Base-by-base conservation (phyloP, 2,888 invertebrate genomes). In the Dolomedes plantarius region DNA sequence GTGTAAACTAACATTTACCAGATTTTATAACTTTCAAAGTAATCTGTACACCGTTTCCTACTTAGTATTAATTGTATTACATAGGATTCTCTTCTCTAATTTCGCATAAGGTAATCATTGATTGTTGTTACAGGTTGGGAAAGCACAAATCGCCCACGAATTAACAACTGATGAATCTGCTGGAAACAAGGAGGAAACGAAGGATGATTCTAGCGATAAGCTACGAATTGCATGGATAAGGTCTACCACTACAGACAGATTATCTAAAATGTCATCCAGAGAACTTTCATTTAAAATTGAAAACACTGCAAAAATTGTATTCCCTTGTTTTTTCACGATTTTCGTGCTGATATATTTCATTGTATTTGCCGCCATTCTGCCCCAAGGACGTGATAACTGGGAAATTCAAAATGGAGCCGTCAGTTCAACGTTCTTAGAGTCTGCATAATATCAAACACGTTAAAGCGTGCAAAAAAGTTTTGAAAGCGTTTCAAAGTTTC, bases 301-400 rank as follows among this genome's bases (percentile, higher is more conserved):
- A 93, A 97, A 97, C 90, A 96, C 97, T 91, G 96, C 97, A 87
- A 94, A 97, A 92, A 96, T 97, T 92, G 96, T 96, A 90, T 97
- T 97, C 93, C 97, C 97, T 90, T 95, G 96, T 90, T 96, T 97
- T 91, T 97, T 96, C 92, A 95, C 96, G 91, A 95, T 97, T 91
- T 97, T 97, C 93, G 94, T 97, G 91, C 95, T 96, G 92, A 97
- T 96, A 93, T 97, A 97, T 94, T 97, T 97, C 93, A 96, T 96
- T 91, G 82, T 81, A 31, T 89, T 87, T 82, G 88, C 89, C n/a
- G 79, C 74, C 39, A 86, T 89, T 67, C 67, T 83, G 62, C 89
- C 89, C 32, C 74, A 82, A 28, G 80, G 87, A 62, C 36, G 79
- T 41, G 89, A 89, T 29, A 89, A 88, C 67, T 89, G 89, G 89